Base-by-base conservation (phyloP, 1,140 invertebrate species). In the Drosophila oshimai region DNA sequence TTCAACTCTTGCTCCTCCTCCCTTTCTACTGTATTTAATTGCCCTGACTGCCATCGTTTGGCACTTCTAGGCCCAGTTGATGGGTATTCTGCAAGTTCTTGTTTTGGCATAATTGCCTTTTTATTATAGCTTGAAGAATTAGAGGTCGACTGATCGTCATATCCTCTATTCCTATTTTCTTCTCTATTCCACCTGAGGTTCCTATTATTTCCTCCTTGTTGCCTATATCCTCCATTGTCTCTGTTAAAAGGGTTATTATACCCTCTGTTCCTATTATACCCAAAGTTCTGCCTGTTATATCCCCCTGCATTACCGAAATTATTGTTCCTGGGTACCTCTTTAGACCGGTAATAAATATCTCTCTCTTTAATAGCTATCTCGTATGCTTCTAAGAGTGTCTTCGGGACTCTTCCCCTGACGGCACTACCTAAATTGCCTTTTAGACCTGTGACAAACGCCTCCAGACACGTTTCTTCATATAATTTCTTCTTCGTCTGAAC, bases 161-260 rank as follows among this genome's bases (percentile, higher is more conserved):
- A 13, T 12, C 39, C 20, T 24, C 39, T 42, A 26, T 13, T 42
- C 20, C 39, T 24, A 6, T 42, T 24, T 24, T 13, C 39, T 24
- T 41, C 39, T 6, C 6, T 42, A 24, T 42, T 42, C 39, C 20
- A 42, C 20, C 39, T 42, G 20, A 7, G 20, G 20, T 24, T 42
- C n/a, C 20, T 42, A 42, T 42, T 42, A 42, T 42, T 24, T 42
- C 20, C 39, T 42, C 20, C 39, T 42, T 42, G 39, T 24, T 42
- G 39, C 39, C 18, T 42, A 13, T 34, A 34, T 13, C 33, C n/a
- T 13, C 33, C 33, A 34, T 12, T 34, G 12, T 34, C 12, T 34
- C 33, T 34, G n/a, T 13, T 13, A 13, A 34, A 34, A n/a, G n/a
- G n/a, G n/a, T 22, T 42, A 24, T 42, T 42, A 6, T 42, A 42